phyloP scores from a whole-genome alignment of 2,113 vertebrate genomes.

The Eulacestoma nigropectus region DNA sequence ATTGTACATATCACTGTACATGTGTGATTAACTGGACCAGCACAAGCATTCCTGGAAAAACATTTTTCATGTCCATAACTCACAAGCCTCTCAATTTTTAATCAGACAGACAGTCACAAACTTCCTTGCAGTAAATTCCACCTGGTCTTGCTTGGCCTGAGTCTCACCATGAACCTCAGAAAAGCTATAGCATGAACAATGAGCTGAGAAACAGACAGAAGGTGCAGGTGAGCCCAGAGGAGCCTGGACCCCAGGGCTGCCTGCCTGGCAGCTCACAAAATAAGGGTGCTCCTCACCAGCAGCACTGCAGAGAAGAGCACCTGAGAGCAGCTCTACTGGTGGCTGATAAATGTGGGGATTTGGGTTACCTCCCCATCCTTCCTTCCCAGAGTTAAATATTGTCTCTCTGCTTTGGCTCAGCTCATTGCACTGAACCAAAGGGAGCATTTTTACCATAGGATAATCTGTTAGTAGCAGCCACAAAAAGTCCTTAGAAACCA shows the following conservation, averaged over 20 bases:
- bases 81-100: background rate
- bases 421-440: background rate
- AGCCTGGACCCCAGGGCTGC: background rate
- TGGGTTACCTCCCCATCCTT: background rate
- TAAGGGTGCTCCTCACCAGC: background rate
- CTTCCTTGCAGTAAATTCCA: background rate
- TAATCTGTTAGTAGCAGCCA: background rate
- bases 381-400: background rate
- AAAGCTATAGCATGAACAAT: background rate
- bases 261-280: background rate
- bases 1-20: background rate
- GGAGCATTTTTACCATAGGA: background rate
- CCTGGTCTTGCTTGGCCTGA: background rate
- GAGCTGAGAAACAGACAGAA: background rate
- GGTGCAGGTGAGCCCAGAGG: rapidly evolving
- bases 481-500: background rate
- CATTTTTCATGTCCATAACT: background rate
- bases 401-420: background rate
- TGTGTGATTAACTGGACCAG: background rate
- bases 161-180: background rate
- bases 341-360: background rate
- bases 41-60: background rate
- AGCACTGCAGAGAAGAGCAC: background rate
- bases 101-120: background rate
- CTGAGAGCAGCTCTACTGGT: background rate